These are phyloP conservation scores for Epistrophella euchroma DNA, from an alignment of 2,888 invertebrate species.

Conservation along the genomic window DNA sequence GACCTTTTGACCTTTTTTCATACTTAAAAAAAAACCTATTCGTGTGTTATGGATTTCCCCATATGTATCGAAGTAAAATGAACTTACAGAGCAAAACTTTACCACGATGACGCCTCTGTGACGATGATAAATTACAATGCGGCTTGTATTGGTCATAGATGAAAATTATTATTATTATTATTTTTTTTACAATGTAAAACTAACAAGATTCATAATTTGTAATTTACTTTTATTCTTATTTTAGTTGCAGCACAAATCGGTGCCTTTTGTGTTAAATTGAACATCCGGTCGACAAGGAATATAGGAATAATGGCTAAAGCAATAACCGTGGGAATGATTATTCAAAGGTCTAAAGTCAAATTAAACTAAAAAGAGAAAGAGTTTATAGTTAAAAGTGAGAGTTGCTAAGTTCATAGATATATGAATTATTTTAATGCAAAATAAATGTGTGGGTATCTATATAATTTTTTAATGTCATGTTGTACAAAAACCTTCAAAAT, in stretches of 20 bases:
- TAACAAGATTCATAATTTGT: slow-evolving; percentile 64
- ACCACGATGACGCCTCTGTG: slow-evolving; percentile 22
- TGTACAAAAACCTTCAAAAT: background rate
- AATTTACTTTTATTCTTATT: slow-evolving; percentile 48
- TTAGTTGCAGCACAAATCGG: background rate
- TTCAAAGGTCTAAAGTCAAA: background rate
- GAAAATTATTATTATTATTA: slow-evolving; percentile 26
- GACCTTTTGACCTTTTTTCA: slow-evolving; percentile 56
- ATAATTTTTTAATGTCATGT: background rate
- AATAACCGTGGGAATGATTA: slow-evolving; percentile 22
- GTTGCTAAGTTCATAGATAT: background rate
- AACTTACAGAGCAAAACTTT: slow-evolving; percentile 17
- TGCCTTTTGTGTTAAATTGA: slow-evolving; percentile 51
- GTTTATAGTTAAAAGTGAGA: slow-evolving; percentile 24
- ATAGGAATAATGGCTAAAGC: background rate
- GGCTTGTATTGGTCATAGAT: slow-evolving; percentile 56
- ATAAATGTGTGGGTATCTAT: too few species aligned
- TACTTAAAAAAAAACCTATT: slow-evolving; percentile 27
- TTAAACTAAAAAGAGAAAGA: background rate
- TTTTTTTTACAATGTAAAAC: slow-evolving; percentile 41
- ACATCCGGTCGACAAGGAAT: slow-evolving; percentile 57
- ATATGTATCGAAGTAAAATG: slow-evolving; percentile 22
- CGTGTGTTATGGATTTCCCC: slow-evolving; percentile 49
- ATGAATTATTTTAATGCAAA: too few species aligned
- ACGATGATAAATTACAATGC: slow-evolving; percentile 64